phyloP scores from a whole-genome alignment of 2,888 invertebrate species.

The Trichopoda pennipes region DNA sequence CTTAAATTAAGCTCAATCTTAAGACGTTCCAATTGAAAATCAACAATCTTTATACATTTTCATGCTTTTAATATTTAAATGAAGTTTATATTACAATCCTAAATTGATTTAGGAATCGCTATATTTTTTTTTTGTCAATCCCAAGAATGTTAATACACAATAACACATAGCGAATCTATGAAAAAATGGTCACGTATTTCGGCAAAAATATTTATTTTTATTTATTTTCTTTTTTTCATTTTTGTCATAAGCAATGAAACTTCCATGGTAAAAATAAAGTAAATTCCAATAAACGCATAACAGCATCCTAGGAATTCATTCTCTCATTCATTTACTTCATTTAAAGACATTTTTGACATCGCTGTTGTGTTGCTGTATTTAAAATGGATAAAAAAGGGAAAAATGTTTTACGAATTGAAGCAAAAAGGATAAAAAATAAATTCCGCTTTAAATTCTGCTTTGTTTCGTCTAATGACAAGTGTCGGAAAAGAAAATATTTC shows the following conservation, averaged over 20 bases:
- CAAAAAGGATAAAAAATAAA: not conserved
- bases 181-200: slow-evolving; percentile 67
- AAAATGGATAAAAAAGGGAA: not conserved
- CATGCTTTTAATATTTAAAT: too few species aligned
- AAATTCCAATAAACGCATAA: slow-evolving; percentile 67
- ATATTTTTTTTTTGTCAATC: slow-evolving; percentile 20
- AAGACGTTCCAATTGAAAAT: too few species aligned
- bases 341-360: slow-evolving; percentile 26
- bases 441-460: not conserved
- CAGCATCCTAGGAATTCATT: slow-evolving; percentile 63
- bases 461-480: not conserved
- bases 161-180: slow-evolving; percentile 10
- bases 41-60: too few species aligned
- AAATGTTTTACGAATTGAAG: not conserved
- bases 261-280: slow-evolving; percentile 65
- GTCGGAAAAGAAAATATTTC: not conserved
- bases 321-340: slow-evolving; percentile 41
- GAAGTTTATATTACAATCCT: too few species aligned
- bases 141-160: not conserved
- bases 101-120: slow-evolving; percentile 29
- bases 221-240: slow-evolving; percentile 8
- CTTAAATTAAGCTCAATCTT: too few species aligned
- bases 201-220: slow-evolving; percentile 49
- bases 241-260: slow-evolving; percentile 54
- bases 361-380: not conserved